These are phyloP conservation scores for Oscheius sp. DNA, from an alignment of 2,888 invertebrate species.

Conservation along the genomic window DNA sequence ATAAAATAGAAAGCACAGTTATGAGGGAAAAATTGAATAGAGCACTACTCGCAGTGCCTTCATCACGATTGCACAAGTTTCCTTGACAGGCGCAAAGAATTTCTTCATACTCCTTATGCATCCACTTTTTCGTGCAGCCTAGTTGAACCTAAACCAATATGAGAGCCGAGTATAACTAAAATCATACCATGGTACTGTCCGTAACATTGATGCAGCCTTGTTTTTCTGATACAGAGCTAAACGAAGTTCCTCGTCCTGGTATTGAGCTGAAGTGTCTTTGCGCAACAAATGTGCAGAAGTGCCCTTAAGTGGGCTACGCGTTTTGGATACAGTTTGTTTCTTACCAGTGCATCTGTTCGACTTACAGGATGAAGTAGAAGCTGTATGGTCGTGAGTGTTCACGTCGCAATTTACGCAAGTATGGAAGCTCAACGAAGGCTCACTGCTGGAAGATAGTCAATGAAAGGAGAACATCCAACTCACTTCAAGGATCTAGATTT, in stretches of 20 bases:
- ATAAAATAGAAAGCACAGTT: background rate
- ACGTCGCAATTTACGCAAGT: slow-evolving; percentile 69
- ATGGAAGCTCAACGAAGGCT: slow-evolving; percentile 34
- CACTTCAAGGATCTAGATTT: slow-evolving; percentile 52
- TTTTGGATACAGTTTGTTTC: background rate
- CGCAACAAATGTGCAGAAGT: slow-evolving; percentile 69
- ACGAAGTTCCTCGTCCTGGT: slow-evolving; percentile 32
- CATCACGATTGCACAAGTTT: slow-evolving; percentile 65
- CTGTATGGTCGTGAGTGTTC: slow-evolving; percentile 61
- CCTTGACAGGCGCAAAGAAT: slow-evolving; percentile 68
- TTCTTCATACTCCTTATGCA: slow-evolving; percentile 69
- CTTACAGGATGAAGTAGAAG: slow-evolving; percentile 66
- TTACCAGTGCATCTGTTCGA: slow-evolving; percentile 64
- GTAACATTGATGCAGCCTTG: slow-evolving; percentile 73
- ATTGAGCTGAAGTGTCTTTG: slow-evolving; percentile 49
- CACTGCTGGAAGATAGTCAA: slow-evolving; percentile 9
- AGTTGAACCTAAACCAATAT: slow-evolving; percentile 60
- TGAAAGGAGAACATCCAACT: background rate
- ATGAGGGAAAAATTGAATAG: background rate
- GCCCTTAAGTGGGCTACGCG: slow-evolving; percentile 43
- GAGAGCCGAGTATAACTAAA: background rate
- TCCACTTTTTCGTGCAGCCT: slow-evolving; percentile 71
- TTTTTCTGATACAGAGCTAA: slow-evolving; percentile 57
- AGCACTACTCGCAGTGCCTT: slow-evolving; percentile 36
- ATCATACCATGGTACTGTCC: slow-evolving; percentile 56